Conservation (phyloP, 2,888 invertebrate genomes). For the Pollenia griseotomentosa region DNA sequence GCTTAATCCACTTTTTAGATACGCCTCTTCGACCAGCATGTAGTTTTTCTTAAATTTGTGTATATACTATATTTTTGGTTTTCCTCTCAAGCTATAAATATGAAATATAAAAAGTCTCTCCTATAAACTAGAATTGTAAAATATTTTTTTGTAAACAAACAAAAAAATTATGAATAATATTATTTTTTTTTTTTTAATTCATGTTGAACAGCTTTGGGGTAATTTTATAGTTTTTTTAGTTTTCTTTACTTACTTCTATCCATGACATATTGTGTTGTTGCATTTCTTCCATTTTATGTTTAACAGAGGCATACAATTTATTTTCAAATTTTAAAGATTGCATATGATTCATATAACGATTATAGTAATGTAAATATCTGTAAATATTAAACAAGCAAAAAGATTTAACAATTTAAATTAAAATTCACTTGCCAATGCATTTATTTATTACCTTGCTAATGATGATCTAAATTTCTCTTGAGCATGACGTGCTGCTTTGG, state of each 20-base stretch:
- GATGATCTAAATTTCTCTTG: slow-evolving; percentile 97
- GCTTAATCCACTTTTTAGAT: too few relatives aligned
- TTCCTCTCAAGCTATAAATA: too few relatives aligned
- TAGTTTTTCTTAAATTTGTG: too few relatives aligned
- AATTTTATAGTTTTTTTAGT: neutral
- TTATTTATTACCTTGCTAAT: slow-evolving; percentile 91
- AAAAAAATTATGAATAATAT: too few relatives aligned
- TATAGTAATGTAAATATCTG: slow-evolving; percentile 99
- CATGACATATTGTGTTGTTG: slow-evolving; percentile 99
- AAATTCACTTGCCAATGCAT: neutral
- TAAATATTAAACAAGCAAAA: slow-evolving; percentile 11
- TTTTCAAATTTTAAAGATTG: slow-evolving; percentile 98
- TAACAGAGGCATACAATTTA: slow-evolving; percentile 97
- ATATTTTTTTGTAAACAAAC: too few relatives aligned
- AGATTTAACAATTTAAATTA: slow-evolving; percentile 80
- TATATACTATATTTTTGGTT: too few relatives aligned
- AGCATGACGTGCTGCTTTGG: slow-evolving; percentile 97
- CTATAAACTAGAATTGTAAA: too few relatives aligned
- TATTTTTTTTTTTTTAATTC: neutral
- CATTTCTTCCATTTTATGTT: slow-evolving; percentile 99
- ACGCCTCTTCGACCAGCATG: too few relatives aligned
- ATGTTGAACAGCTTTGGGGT: neutral
- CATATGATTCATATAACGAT: slow-evolving; percentile 99
- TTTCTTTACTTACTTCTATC: slow-evolving; percentile 91
- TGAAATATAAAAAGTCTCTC: too few relatives aligned